phyloP scores from a whole-genome alignment of 2,113 vertebrate genomes.

The Pluvianellus socialis region DNA sequence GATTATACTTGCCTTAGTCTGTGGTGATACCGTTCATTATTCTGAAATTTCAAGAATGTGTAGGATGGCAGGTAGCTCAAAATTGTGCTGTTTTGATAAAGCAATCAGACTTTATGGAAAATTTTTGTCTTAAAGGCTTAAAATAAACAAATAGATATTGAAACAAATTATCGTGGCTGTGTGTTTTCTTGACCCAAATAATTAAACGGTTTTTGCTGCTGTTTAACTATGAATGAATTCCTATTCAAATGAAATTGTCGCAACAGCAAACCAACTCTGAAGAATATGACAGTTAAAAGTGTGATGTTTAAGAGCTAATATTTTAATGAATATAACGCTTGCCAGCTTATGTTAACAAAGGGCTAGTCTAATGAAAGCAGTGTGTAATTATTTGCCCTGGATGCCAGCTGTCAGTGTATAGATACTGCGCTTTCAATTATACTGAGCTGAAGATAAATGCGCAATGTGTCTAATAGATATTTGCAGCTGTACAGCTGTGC shows the following conservation, averaged over 20 bases:
- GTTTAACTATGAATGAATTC: background rate
- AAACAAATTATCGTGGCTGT: background rate
- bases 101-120: background rate
- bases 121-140: background rate
- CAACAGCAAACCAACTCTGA: background rate
- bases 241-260: constrained; percentile 6
- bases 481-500: background rate
- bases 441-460: background rate
- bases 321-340: background rate
- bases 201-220: background rate
- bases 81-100: background rate
- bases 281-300: background rate
- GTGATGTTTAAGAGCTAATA: background rate
- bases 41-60: constrained; percentile 36
- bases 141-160: background rate
- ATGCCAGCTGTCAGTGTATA: background rate
- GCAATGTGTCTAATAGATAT: background rate
- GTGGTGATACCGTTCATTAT: background rate
- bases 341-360: background rate
- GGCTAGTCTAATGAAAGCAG: background rate
- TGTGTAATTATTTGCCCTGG: background rate
- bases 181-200: background rate
- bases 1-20: background rate
- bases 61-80: background rate
- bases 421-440: background rate